phyloP scores from a whole-genome alignment of 1,140 invertebrate genomes.

The Chymomyza costata region DNA sequence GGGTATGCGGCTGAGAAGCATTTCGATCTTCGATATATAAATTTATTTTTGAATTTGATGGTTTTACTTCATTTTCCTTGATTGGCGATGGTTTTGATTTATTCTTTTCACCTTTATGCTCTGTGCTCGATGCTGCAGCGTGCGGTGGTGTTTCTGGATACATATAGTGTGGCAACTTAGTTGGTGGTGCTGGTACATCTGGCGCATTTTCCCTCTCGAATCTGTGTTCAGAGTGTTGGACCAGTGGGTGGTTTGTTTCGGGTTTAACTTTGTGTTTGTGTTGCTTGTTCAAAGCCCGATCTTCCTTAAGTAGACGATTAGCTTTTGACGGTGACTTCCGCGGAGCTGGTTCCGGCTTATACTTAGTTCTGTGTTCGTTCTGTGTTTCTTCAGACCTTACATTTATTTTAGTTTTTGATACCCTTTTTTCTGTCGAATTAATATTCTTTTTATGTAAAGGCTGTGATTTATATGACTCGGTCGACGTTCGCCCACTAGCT shows the following conservation, averaged over 20 bases:
- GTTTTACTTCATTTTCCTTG: constrained; percentile 68
- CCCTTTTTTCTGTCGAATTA: constrained; percentile 71
- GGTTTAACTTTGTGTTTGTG: constrained; percentile 56
- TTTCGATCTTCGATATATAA: constrained; percentile 36
- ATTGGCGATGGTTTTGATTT: constrained; percentile 65
- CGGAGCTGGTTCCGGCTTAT: constrained; percentile 73
- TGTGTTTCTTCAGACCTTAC: constrained; percentile 57
- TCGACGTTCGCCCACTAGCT: constrained; percentile 51
- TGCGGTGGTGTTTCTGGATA: constrained; percentile 76
- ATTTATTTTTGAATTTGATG: constrained; percentile 52
- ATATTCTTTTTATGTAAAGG: constrained; percentile 41
- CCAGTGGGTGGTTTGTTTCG: constrained; percentile 79
- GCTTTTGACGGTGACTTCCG: constrained; percentile 59
- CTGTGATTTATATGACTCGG: constrained; percentile 56
- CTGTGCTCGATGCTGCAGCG: constrained; percentile 34
- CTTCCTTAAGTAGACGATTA: constrained; percentile 62
- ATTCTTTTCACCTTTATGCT: constrained; percentile 16
- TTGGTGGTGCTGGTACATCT: constrained; percentile 81
- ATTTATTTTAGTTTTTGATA: constrained; percentile 71
- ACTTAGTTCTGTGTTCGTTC: constrained; percentile 71
- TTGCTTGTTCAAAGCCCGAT: constrained; percentile 60
- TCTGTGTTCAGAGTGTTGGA: constrained; percentile 86
- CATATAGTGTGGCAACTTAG: constrained; percentile 80
- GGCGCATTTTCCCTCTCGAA: constrained; percentile 81
- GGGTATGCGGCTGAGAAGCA: constrained; percentile 8